Evolutionary conservation across 2,113 vertebrate genomes (phyloP), one percentile per base, ranked within the genome.

Genomic region (Mungos mungo): DNA sequence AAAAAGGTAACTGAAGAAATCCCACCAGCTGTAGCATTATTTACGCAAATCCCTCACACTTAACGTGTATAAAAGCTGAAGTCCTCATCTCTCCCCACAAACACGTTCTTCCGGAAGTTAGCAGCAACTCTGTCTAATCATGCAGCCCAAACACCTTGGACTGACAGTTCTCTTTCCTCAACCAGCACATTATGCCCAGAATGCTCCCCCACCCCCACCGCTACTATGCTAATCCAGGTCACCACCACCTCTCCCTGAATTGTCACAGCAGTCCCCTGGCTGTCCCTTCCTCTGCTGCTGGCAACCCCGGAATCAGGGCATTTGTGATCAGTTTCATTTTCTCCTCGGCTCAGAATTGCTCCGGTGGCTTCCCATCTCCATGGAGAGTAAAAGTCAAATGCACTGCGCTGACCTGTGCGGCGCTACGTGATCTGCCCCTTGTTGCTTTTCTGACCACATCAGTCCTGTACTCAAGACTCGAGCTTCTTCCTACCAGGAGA

Each of bases 1-100:
- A 47, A 88, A 92, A 97, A 41, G 12, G 25, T 68, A 80, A 76
- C 4, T n/a, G 11, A 95, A 95, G 69, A 82, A 57, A 63, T 71
- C 16, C 6, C 12, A 77, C 25, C 25, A 84, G 50, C 18, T 18
- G 1, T 3, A 41, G 66, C 3, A 80, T 52, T 94, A 93, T 72
- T 19, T 71, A 93, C 82, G 16, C 4, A 54, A 3, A 87, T 10
- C 33, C 18, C 8, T 81, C 54, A 77, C 87, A 71, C 12, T 27
- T 76, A 35, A 81, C 52, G 19, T 60, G 66, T 27, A 65, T 60
- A 7, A 7, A 38, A 77, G n/a, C 23, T 19, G 10, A 60, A 31
- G 25, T n/a, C 66, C 63, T 47, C 60, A 45, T 50, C 4, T n/a
- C 41, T n/a, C 19, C 21, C 13, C 1, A 23, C n/a, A 45, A 80